Base-by-base conservation (phyloP, 2,797 vertebrate genomes). In the Melanotaenia maccullochi region DNA sequence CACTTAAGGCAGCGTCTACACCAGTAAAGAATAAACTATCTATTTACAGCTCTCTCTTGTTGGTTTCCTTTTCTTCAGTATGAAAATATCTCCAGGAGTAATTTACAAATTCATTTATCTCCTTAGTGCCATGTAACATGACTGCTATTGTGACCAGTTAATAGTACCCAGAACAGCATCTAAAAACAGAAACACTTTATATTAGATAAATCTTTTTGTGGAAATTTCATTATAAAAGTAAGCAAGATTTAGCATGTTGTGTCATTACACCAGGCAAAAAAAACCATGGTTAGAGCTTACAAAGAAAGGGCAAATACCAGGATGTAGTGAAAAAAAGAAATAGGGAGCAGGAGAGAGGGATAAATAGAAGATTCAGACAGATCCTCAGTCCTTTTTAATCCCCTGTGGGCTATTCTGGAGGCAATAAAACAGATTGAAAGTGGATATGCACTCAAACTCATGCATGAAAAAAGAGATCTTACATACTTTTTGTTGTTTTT, bases 381-480 rank as follows among this genome's bases (percentile, higher is more conserved):
- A 90, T 82, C 77, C 83, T 80, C 70, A 60, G 79, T 42, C 59
- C 67, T 66, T 62, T 71, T 78, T 89, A 89, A 91, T 90, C 91
- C 73, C 72, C 40, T 49, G 11, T 71, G 52, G 38, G 77, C 68
- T 79, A 81, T 83, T 87, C 81, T 82, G 69, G 60, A 81, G 68
- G 79, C 68, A 72, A 73, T 82, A 30, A 75, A 86, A 90, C 75
- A 89, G 71, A 79, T 75, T 87, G 72, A 85, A 36, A 28, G 60
- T 78, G 60, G 58, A 64, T 57, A 68, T 64, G 44, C 59, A 73
- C 67, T 65, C 25, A 55, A 54, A 36, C 57, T 65, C 24, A 40
- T 69, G 32, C 58, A 57, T 75, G 44, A 5, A 72, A 76, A 70
- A 60, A 71, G 22, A 18, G 18, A 49, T 5, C n/a, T 33, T 1